Conservation (phyloP, 2,888 invertebrate species). For the Tiliacea citrago region DNA sequence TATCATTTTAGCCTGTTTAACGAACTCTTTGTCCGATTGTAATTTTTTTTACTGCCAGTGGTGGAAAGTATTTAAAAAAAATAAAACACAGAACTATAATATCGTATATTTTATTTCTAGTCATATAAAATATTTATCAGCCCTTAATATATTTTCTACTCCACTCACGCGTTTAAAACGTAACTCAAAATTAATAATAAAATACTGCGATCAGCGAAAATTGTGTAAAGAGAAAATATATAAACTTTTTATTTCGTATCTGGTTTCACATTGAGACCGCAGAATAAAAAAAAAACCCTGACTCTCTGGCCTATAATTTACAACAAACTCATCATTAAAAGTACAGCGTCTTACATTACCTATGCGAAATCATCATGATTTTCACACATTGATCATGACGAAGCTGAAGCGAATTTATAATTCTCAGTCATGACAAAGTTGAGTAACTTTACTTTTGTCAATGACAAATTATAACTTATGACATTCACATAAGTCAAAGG, state of each 20-base stretch:
- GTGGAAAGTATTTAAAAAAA: not conserved
- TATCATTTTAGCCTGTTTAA: no score
- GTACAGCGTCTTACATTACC: slow-evolving; percentile 2
- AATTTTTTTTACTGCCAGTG: not conserved
- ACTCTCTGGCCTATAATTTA: slow-evolving; percentile 29
- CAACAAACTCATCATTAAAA: slow-evolving; percentile 16
- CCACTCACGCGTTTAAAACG: slow-evolving; percentile 42
- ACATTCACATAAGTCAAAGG: not conserved
- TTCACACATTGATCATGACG: slow-evolving; percentile 6
- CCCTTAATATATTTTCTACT: slow-evolving; percentile 58
- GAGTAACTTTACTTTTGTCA: slow-evolving; percentile 17
- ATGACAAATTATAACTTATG: not conserved
- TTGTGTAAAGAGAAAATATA: not conserved
- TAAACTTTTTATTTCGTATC: not conserved
- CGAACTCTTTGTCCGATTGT: no score
- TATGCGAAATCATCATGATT: not conserved
- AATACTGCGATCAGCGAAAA: slow-evolving; percentile 47
- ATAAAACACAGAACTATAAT: slow-evolving; percentile 51
- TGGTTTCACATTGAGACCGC: slow-evolving; percentile 23
- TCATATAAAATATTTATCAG: slow-evolving; percentile 64
- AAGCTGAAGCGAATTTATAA: slow-evolving; percentile 17
- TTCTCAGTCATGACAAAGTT: slow-evolving; percentile 13
- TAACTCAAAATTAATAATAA: slow-evolving; percentile 44
- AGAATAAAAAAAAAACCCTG: slow-evolving; percentile 39
- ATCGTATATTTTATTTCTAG: slow-evolving; percentile 65